Percentiles rank a stretch among this genome's conserved stretches.
Conservation (phyloP, 2,113 vertebrate genomes). For the Bujurquina vittata region DNA sequence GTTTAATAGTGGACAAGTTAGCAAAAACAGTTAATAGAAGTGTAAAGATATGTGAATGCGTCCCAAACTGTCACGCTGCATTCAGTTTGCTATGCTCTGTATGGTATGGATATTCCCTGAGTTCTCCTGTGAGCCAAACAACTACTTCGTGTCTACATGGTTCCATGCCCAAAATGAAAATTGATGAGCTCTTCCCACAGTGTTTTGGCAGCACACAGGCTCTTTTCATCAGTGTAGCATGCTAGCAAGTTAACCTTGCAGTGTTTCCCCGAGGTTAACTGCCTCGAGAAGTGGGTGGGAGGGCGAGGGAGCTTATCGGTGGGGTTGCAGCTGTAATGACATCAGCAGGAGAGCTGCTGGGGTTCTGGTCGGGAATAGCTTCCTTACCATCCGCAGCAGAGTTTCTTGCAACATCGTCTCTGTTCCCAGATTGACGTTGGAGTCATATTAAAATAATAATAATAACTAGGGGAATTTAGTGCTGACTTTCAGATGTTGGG, state of each 20-base stretch:
- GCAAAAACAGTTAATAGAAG: neutral
- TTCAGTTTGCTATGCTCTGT: neutral
- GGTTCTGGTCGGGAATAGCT: neutral
- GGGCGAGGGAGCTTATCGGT: conserved; percentile 1
- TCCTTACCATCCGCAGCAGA: neutral
- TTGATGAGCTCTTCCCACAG: neutral
- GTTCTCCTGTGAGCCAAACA: neutral
- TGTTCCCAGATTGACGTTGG: neutral
- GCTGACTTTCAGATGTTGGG: neutral
- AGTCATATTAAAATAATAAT: neutral
- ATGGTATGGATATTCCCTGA: neutral
- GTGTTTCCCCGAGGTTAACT: neutral
- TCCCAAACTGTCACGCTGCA: neutral
- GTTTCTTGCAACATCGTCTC: neutral
- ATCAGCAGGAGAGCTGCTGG: neutral
- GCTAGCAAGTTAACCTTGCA: neutral
- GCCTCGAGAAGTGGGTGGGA: neutral
- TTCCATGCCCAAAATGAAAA: neutral
- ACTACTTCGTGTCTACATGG: neutral
- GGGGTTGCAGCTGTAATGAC: conserved; percentile 14
- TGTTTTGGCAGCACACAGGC: neutral
- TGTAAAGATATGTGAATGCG: neutral
- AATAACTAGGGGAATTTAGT: neutral
- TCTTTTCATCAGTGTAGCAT: neutral
- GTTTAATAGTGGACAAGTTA: neutral